Conservation (phyloP, 1,140 invertebrate species). For the Brevipalpus yothersi region DNA sequence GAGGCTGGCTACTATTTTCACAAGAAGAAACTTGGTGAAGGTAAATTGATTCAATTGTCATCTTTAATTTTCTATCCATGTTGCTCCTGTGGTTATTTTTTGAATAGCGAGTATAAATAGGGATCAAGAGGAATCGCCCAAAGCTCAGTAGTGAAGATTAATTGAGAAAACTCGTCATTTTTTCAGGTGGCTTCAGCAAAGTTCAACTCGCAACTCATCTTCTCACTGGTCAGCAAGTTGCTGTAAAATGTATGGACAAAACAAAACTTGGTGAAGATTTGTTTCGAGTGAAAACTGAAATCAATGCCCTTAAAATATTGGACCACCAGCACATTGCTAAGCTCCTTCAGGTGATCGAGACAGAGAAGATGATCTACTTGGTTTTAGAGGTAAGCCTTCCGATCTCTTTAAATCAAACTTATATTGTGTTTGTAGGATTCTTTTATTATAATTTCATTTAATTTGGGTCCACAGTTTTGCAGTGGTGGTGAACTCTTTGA, state of each 20-base stretch:
- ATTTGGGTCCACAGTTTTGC: slow-evolving; percentile 32
- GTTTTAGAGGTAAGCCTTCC: slow-evolving; percentile 38
- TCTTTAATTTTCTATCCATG: too few relatives aligned
- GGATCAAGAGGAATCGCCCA: too few relatives aligned
- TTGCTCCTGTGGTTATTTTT: too few relatives aligned
- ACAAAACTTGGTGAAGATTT: slow-evolving; percentile 44
- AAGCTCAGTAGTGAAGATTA: too few relatives aligned
- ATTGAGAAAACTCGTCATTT: background rate
- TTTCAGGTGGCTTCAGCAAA: slow-evolving; percentile 44
- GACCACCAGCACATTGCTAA: slow-evolving; percentile 58
- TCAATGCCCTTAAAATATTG: slow-evolving; percentile 49
- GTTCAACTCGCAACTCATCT: slow-evolving; percentile 50
- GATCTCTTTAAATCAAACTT: too few relatives aligned
- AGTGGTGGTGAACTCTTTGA: slow-evolving; percentile 60
- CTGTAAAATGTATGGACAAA: slow-evolving; percentile 69
- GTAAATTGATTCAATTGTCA: background rate
- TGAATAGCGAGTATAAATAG: too few relatives aligned
- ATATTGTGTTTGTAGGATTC: too few relatives aligned
- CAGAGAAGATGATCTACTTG: slow-evolving; percentile 37
- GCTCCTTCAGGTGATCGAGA: slow-evolving; percentile 57
- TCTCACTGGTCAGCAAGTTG: slow-evolving; percentile 50
- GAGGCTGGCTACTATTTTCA: slow-evolving; percentile 9
- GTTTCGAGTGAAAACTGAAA: slow-evolving; percentile 45
- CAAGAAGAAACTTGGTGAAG: slow-evolving; percentile 8
- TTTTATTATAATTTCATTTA: slow-evolving; percentile 1